A percentile compares a stretch with the other conserved stretches of the same genome.
Evolutionary conservation across 53 echinoderm and acorn worm species (phyloP).

Genomic region (Hippasteria phrygiana): DNA sequence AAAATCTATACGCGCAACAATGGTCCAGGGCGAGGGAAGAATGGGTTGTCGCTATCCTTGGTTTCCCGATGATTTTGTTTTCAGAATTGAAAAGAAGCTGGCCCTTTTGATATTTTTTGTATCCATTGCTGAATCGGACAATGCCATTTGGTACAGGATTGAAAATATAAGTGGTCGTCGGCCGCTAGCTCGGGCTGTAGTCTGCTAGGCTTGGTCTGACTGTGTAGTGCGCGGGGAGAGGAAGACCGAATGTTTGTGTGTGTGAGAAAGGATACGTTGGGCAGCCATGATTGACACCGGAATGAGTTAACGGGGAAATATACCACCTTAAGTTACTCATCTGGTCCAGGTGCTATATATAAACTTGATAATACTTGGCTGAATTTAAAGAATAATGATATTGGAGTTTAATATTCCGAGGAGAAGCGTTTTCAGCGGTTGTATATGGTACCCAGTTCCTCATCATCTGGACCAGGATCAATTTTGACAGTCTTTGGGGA

Average conservation of each 20-base stretch:
- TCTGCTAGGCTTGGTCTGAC: slow-evolving; percentile 13
- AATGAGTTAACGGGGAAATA: slow-evolving; percentile 1
- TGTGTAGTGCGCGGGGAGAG: background rate
- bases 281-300: slow-evolving; percentile 5
- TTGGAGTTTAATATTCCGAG: slow-evolving; percentile 11
- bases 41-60: slow-evolving; percentile 62
- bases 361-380: background rate
- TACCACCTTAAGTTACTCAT: background rate
- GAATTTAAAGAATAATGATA: background rate
- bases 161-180: slow-evolving; percentile 65
- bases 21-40: slow-evolving; percentile 59
- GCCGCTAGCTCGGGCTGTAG: slow-evolving; percentile 15
- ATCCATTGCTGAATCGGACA: slow-evolving; percentile 60
- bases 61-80: slow-evolving; percentile 66
- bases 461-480: slow-evolving; percentile 3
- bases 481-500: slow-evolving; percentile 20
- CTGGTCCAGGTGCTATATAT: background rate
- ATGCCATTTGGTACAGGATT: slow-evolving; percentile 62
- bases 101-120: slow-evolving; percentile 68
- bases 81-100: slow-evolving; percentile 71
- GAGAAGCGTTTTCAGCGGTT: background rate
- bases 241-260: background rate
- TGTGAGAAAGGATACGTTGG: background rate
- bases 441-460: background rate
- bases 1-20: slow-evolving; percentile 70